Evolutionary conservation across 2,113 vertebrate genomes (phyloP), one percentile per base, ranked within the genome.

Genomic region (Dipodomys stephensi): DNA sequence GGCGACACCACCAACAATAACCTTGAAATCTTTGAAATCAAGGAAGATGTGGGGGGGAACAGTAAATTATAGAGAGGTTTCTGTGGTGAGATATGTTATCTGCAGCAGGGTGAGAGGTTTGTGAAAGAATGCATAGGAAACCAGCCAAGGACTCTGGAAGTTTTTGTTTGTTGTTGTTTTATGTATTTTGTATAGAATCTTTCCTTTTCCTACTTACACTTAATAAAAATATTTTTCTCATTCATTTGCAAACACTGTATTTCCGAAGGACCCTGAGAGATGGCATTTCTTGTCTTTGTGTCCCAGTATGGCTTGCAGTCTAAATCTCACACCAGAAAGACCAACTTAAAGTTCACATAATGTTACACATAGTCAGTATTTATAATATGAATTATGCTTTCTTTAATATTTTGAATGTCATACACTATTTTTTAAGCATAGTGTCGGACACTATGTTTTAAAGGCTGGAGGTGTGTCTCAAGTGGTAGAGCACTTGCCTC

Each of bases 61-160:
- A 46, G 53, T 88, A 87, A 94, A 44, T 97, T 88, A 76, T 69
- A 67, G 62, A 79, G 73, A 57, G 60, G n/a, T 93, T 93, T 93
- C 94, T 93, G 74, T 90, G 71, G 53, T 71, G 69, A 97, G 95
- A 96, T 88, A 97, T 76, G 93, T 88, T 97, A 96, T 95, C 95
- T 95, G 15, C 10, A 32, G 30, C 35, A 83, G 67, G 9, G 71
- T 53, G 30, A 32, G 65, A 93, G 84, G 90, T 90, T 93, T 94
- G 69, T 79, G 27, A 44, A 94, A 78, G 92, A 96, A 96, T 95
- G 88, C 78, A 32, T 62, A 82, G 82, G 32, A 79, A 82, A 64
- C 53, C 10, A 87, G 65, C 49, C 65, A 19, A 68, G 30, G 57
- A 18, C 28, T 60, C 84, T 85, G 85, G 67, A 68, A 44, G 20